phyloP scores from a whole-genome alignment of 1,140 invertebrate species.

The Drosophila kepulauana region DNA sequence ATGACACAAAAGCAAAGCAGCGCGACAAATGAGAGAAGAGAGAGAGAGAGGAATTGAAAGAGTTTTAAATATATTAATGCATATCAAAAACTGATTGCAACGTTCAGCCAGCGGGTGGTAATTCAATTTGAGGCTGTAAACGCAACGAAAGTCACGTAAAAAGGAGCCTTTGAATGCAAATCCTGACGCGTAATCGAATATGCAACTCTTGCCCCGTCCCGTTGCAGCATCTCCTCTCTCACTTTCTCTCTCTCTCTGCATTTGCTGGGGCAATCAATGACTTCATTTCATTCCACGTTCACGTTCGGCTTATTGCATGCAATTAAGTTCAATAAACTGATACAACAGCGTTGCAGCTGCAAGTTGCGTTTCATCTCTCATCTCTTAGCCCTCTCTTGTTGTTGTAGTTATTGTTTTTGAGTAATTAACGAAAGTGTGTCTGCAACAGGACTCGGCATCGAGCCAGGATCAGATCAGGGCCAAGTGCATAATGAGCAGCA shows the following conservation, averaged over 20 bases:
- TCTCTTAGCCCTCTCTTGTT: not conserved
- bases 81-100: conserved; percentile 38
- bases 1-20: conserved; percentile 57
- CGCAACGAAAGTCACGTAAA: conserved; percentile 42
- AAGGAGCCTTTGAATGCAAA: conserved; percentile 45
- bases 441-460: conserved; percentile 16
- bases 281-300: conserved; percentile 30
- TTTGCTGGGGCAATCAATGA: conserved; percentile 9
- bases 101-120: conserved; percentile 34
- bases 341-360: conserved; percentile 36
- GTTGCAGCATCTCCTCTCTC: no score
- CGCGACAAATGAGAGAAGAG: conserved; percentile 53
- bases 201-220: not conserved
- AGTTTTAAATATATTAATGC: conserved; percentile 45
- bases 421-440: conserved; percentile 79
- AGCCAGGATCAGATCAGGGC: not conserved
- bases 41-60: not conserved
- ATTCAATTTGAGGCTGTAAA: conserved; percentile 61
- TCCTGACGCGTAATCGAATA: conserved; percentile 32
- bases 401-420: conserved; percentile 58
- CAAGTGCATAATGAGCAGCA: conserved; percentile 65
- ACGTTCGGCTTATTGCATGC: conserved; percentile 74
- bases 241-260: no score
- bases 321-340: conserved; percentile 80
- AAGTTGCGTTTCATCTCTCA: not conserved